Evolutionary conservation across 53 echinoderm and acorn worm species (phyloP), one percentile per base, ranked within the genome.

Genomic region (Astropecten irregularis): DNA sequence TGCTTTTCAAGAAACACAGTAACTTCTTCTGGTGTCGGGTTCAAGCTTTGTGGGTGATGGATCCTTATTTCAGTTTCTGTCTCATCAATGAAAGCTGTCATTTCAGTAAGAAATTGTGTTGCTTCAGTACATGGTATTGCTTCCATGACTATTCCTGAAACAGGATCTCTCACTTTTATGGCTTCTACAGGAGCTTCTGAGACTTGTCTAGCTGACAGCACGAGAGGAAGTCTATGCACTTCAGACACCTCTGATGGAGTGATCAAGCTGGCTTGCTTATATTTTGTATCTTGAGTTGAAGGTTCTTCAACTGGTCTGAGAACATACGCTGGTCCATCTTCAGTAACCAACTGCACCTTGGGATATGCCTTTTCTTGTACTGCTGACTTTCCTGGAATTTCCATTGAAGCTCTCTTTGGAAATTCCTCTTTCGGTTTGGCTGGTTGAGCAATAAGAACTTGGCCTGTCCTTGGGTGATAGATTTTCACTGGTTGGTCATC

Each of bases 241-340:
- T 74, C 74, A 51, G 56, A 11, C 23, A 23, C 18, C 22, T 74
- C 40, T 10, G 55, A 56, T 7, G 34, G 74, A 32, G 40, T 74
- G 11, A 74, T 3, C 15, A 72, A 72, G 53, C 57, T 29, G 19
- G 46, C 32, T 22, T 61, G 72, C 35, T 55, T 15, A 59, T 34
- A 42, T 40, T 70, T 40, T n/a, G 39, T 22, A 49, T 64, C 65
- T 52, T 39, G 18, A 27, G 85, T 42, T 3, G 15, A 25, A 10
- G 23, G 15, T 20, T 40, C 25, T 40, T 74, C 58, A 34, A 84
- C 26, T 70, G 88, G 84, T 64, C 39, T 87, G 18, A 91, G 73
- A 18, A 64, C 31, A 56, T 81, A 91, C 19, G 86, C 95, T 61
- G 89, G 91, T 73, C 95, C 95, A 19, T 84, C 69, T 52, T 95